Evolutionary conservation across 2,113 vertebrate genomes (phyloP).

Genomic region (Limnothrissa miodon): DNA sequence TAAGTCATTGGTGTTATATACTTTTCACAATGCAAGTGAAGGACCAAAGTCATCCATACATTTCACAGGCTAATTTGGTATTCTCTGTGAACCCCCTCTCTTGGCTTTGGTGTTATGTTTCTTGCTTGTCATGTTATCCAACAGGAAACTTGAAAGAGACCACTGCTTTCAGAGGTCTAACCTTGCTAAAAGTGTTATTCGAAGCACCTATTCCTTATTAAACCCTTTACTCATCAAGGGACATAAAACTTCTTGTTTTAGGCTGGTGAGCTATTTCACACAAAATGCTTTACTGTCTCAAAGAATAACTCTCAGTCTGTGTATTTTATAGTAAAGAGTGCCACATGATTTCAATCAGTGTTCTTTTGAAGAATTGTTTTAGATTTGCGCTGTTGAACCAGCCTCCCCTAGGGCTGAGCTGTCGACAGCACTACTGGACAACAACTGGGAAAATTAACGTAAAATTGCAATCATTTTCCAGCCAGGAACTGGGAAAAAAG

Average conservation of each 20-base stretch:
- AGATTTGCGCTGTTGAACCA: background rate
- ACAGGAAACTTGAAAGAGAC: background rate
- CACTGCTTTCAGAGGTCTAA: background rate
- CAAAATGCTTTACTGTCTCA: background rate
- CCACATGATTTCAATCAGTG: background rate
- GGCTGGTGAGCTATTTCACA: background rate
- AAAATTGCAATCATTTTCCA: background rate
- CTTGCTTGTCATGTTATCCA: background rate
- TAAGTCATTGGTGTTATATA: background rate
- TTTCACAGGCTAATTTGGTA: background rate
- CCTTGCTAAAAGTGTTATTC: background rate
- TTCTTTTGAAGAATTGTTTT: background rate
- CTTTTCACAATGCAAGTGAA: background rate
- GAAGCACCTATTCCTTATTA: background rate
- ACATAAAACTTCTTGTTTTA: background rate
- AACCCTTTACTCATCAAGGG: background rate
- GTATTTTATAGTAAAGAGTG: background rate
- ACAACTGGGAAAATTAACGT: background rate
- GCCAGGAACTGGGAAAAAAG: background rate
- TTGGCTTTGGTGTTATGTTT: background rate
- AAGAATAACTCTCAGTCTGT: background rate
- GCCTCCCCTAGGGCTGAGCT: background rate
- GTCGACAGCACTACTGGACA: background rate
- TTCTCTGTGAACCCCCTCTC: background rate
- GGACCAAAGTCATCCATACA: background rate